A percentile compares a stretch with the other conserved stretches of the same genome.
These are phyloP conservation scores for Protobothrops mucrosquamatus DNA, from an alignment of 2,113 vertebrate species.

Conservation along the genomic window DNA sequence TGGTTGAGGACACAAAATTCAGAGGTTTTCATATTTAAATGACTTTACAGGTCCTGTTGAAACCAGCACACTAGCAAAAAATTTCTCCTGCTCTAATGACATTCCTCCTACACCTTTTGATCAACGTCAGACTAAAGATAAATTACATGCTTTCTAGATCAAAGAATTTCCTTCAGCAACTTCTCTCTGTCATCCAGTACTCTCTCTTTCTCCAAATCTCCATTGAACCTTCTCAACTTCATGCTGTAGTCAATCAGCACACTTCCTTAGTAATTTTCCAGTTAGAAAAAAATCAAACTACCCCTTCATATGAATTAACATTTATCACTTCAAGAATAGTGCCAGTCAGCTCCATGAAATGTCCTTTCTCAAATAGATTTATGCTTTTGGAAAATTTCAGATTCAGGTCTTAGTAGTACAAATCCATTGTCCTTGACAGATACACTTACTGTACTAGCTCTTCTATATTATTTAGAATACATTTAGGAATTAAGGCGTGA, in stretches of 20 bases:
- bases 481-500: neutral
- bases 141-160: neutral
- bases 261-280: neutral
- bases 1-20: neutral
- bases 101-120: neutral
- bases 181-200: neutral
- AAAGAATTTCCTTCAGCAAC: neutral
- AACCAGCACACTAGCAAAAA: neutral
- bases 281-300: neutral
- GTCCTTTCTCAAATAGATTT: neutral
- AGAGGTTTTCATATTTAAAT: neutral
- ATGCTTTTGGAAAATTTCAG: neutral
- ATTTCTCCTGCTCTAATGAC: neutral
- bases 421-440: neutral
- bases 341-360: neutral
- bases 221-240: neutral
- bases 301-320: neutral
- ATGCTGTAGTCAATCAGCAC: neutral
- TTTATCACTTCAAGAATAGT: neutral
- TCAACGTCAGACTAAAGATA: neutral
- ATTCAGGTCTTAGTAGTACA: neutral
- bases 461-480: neutral
- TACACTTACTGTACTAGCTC: neutral
- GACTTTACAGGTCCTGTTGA: conserved; percentile 8
- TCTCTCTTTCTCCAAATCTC: neutral